These are phyloP conservation scores for Bambusicola thoracicus DNA, from an alignment of 2,113 vertebrate species.

Conservation along the genomic window DNA sequence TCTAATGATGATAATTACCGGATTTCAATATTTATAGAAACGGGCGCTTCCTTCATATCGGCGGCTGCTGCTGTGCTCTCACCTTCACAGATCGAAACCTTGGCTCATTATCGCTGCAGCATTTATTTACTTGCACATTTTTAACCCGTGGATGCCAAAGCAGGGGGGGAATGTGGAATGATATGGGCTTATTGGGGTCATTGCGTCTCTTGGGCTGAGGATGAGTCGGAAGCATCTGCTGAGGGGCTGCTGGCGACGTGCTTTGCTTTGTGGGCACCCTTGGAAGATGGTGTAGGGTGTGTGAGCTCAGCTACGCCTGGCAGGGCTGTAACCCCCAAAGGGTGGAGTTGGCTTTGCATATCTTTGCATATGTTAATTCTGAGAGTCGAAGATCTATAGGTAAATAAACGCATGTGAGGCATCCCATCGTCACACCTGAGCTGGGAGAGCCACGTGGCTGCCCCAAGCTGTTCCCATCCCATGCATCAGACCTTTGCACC, in stretches of 20 bases:
- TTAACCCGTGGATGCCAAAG: constrained; percentile 32
- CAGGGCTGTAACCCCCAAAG: background rate
- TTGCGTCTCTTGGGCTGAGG: background rate
- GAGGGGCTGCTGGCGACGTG: background rate
- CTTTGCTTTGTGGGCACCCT: background rate
- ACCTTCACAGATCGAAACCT: constrained; percentile 66
- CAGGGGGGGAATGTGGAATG: background rate
- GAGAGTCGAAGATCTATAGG: background rate
- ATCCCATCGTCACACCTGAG: accelerated
- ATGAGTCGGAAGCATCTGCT: background rate
- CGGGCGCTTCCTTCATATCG: constrained; percentile 60
- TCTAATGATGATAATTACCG: constrained; percentile 75
- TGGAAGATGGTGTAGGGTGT: background rate
- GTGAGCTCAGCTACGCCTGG: background rate
- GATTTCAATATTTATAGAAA: constrained; percentile 77
- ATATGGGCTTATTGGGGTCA: accelerated
- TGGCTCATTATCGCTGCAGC: constrained; percentile 37
- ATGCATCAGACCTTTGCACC: accelerated
- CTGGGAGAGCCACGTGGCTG: background rate
- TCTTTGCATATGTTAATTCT: background rate
- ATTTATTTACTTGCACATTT: constrained; percentile 54
- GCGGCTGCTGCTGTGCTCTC: constrained; percentile 55
- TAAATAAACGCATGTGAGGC: accelerated
- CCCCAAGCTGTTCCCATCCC: background rate
- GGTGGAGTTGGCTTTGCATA: background rate